Percentiles rank a stretch among this genome's conserved stretches.
phyloP scores from a whole-genome alignment of 2,888 invertebrate species.

The Nowickia ferox region DNA sequence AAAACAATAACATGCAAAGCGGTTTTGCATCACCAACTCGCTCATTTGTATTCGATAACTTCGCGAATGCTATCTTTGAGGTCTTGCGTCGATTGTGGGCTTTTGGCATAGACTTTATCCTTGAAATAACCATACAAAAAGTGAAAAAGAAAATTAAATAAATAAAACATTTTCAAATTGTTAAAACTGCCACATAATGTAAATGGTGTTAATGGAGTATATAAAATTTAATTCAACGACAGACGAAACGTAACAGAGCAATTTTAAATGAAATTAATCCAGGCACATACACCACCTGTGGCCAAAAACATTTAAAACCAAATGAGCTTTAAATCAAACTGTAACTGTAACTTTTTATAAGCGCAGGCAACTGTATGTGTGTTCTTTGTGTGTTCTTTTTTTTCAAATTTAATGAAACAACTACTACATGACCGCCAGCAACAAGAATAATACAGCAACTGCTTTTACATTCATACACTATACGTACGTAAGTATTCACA shows the following conservation, averaged over 20 bases:
- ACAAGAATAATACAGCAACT: conserved; percentile 3
- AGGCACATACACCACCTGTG: conserved; percentile 70
- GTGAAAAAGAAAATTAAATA: too few species aligned
- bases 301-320: conserved; percentile 70
- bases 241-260: conserved; percentile 46
- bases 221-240: conserved; percentile 20
- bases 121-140: too few species aligned
- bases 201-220: conserved; percentile 43
- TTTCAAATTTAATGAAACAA: conserved; percentile 41
- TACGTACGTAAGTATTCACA: neutral
- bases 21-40: too few species aligned
- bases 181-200: neutral
- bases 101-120: too few species aligned
- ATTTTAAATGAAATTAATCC: conserved; percentile 70
- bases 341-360: conserved; percentile 34
- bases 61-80: too few species aligned
- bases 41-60: too few species aligned
- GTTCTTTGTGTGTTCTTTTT: conserved; percentile 14
- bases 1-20: too few species aligned
- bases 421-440: conserved; percentile 9
- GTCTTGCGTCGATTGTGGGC: too few species aligned
- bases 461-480: neutral
- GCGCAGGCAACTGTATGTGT: neutral
- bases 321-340: conserved; percentile 69
- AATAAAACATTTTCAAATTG: neutral